Evolutionary conservation across 2,113 vertebrate species (phyloP).

Genomic region (Montifringilla adamsi): DNA sequence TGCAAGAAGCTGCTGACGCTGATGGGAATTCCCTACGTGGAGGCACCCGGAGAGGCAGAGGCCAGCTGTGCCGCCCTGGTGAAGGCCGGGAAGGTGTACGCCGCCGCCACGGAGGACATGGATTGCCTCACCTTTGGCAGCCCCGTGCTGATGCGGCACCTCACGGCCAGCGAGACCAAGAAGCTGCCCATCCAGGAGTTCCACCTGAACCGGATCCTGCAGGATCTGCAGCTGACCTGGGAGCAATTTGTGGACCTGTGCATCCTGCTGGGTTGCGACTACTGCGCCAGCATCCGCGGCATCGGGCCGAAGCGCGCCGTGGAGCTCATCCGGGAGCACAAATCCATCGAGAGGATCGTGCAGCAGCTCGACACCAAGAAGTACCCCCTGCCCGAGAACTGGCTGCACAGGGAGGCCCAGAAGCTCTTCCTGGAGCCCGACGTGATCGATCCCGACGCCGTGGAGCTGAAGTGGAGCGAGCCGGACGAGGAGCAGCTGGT

Average conservation of each 20-base stretch:
- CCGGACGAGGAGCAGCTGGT: conserved; percentile 87
- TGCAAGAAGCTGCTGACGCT: conserved; percentile 88
- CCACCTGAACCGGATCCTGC: conserved; percentile 84
- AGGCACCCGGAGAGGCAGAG: conserved; percentile 93
- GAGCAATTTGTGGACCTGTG: conserved; percentile 96
- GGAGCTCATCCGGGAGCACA: conserved; percentile 91
- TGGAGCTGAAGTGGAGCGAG: conserved; percentile 90
- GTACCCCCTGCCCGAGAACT: conserved; percentile 87
- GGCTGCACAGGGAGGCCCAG: conserved; percentile 90
- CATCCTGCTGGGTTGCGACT: conserved; percentile 95
- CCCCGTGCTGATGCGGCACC: conserved; percentile 86
- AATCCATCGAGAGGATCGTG: conserved; percentile 89
- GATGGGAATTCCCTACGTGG: conserved; percentile 94
- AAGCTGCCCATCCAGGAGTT: conserved; percentile 98
- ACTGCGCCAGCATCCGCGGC: conserved; percentile 94
- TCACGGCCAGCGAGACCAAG: conserved; percentile 96
- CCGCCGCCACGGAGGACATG: conserved; percentile 95
- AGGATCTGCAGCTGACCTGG: conserved; percentile 84
- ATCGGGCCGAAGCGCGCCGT: conserved; percentile 94
- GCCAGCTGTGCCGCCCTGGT: conserved; percentile 85
- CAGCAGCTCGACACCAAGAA: conserved; percentile 87
- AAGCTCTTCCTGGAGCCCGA: conserved; percentile 87
- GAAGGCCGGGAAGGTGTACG: conserved; percentile 91
- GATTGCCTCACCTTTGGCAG: conserved; percentile 96
- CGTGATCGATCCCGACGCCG: conserved; percentile 78